Evolutionary conservation across 2,797 vertebrate species (phyloP).

Genomic region (Ptychobarbus kaznakovi): DNA sequence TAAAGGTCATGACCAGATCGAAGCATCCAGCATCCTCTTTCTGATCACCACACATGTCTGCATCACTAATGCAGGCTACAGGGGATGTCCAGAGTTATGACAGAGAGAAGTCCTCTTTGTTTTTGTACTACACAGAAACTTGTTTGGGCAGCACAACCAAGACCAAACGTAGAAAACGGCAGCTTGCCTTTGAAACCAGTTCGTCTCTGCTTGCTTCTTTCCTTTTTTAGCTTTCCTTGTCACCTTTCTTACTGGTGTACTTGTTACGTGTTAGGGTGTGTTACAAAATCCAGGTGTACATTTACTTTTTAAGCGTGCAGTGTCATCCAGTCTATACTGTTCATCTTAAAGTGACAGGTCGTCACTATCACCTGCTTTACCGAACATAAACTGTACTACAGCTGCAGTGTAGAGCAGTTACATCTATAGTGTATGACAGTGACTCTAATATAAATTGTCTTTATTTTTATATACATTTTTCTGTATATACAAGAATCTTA

Average conservation of each 20-base stretch:
- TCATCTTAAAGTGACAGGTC: not conserved
- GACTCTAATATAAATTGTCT: not conserved
- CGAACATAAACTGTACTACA: conserved; percentile 4
- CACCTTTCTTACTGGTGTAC: conserved; percentile 1
- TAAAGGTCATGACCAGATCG: conserved; percentile 28
- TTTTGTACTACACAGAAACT: conserved; percentile 36
- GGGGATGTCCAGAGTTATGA: conserved; percentile 33
- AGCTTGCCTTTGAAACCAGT: conserved; percentile 18
- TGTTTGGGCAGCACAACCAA: conserved; percentile 37
- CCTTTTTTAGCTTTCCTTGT: conserved; percentile 12
- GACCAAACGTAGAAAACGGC: not conserved
- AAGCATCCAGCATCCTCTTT: conserved; percentile 51
- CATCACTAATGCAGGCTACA: conserved; percentile 16
- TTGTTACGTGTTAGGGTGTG: not conserved
- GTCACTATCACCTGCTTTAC: not conserved
- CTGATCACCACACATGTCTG: conserved; percentile 19
- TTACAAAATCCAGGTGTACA: conserved; percentile 23
- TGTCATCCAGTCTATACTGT: not conserved
- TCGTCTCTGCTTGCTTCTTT: conserved; percentile 8
- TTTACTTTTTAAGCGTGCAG: not conserved
- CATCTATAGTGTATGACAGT: not conserved
- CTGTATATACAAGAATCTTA: not conserved
- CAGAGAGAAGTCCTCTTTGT: conserved; percentile 21
- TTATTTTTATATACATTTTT: conserved; percentile 1
- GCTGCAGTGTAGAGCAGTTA: not conserved